These are phyloP conservation scores for Drosophila diplacantha DNA, from an alignment of 2,888 invertebrate genomes.

Conservation along the genomic window DNA sequence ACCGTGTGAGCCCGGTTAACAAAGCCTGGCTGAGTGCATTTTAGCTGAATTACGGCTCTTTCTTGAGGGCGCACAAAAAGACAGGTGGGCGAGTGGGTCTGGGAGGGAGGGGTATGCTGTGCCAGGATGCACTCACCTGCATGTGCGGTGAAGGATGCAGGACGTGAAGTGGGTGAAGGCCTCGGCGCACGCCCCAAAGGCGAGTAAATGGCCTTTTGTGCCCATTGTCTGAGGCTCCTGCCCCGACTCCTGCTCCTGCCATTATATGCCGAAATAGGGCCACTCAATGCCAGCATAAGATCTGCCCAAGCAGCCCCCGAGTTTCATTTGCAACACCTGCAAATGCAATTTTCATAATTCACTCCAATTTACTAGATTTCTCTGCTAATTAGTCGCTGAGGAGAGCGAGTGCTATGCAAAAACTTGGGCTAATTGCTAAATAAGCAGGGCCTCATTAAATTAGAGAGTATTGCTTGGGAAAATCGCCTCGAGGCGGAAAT, in stretches of 20 bases:
- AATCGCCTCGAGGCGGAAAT: slow-evolving; percentile 37
- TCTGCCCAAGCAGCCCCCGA: slow-evolving; percentile 18
- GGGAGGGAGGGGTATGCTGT: background rate
- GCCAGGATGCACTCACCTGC: slow-evolving; percentile 28
- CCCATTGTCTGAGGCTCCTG: slow-evolving; percentile 57
- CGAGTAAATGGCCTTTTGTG: slow-evolving; percentile 58
- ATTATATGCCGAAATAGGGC: slow-evolving; percentile 50
- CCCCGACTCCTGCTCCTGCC: slow-evolving; percentile 10
- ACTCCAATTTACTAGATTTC: slow-evolving; percentile 44
- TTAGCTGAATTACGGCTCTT: slow-evolving; percentile 67
- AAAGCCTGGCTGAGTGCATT: slow-evolving; percentile 64
- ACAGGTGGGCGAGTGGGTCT: slow-evolving; percentile 9
- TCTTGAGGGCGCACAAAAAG: slow-evolving; percentile 33
- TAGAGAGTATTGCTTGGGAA: slow-evolving; percentile 47
- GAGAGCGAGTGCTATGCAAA: slow-evolving; percentile 8
- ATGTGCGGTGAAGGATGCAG: slow-evolving; percentile 39
- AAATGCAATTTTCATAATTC: slow-evolving; percentile 64
- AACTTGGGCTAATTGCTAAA: slow-evolving; percentile 58
- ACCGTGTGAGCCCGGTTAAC: slow-evolving; percentile 32
- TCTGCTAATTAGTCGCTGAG: slow-evolving; percentile 58
- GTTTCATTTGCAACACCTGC: slow-evolving; percentile 41
- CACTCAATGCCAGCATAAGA: slow-evolving; percentile 62
- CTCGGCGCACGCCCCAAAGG: slow-evolving; percentile 51
- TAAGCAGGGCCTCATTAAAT: slow-evolving; percentile 60
- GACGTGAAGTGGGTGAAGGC: slow-evolving; percentile 70